Evolutionary conservation across 2,888 invertebrate genomes (phyloP).

Genomic region (Tipula confusa): DNA sequence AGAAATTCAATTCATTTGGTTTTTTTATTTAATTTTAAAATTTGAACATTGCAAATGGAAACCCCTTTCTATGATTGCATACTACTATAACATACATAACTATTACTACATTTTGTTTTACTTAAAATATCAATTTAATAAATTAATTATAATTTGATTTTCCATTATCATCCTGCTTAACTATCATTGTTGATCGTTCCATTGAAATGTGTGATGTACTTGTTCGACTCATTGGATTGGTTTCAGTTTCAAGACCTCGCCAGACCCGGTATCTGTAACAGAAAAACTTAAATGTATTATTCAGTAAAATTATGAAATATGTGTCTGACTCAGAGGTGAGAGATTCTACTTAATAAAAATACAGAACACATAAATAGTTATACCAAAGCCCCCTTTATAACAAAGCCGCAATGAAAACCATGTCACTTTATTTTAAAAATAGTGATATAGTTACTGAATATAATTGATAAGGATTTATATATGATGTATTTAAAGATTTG

Average conservation of each 20-base stretch:
- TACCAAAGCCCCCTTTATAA: no score
- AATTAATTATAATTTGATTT: neutral
- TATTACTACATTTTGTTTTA: no score
- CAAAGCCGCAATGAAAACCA: no score
- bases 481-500: no score
- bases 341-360: neutral
- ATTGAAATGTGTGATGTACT: slow-evolving; percentile 31
- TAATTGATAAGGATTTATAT: no score
- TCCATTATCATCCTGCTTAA: neutral
- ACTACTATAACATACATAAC: no score
- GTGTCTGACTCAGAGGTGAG: neutral
- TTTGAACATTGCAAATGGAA: no score
- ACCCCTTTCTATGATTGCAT: no score
- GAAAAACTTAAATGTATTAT: neutral
- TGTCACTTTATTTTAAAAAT: no score
- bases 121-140: neutral
- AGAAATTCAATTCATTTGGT: no score
- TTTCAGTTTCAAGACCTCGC: neutral
- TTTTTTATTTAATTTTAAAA: no score
- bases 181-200: slow-evolving; percentile 28
- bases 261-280: neutral
- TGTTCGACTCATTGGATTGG: slow-evolving; percentile 4
- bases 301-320: neutral
- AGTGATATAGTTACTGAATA: no score
- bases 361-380: neutral